Conservation (phyloP, 2,888 invertebrate species). For the Apotomis betuletana region DNA sequence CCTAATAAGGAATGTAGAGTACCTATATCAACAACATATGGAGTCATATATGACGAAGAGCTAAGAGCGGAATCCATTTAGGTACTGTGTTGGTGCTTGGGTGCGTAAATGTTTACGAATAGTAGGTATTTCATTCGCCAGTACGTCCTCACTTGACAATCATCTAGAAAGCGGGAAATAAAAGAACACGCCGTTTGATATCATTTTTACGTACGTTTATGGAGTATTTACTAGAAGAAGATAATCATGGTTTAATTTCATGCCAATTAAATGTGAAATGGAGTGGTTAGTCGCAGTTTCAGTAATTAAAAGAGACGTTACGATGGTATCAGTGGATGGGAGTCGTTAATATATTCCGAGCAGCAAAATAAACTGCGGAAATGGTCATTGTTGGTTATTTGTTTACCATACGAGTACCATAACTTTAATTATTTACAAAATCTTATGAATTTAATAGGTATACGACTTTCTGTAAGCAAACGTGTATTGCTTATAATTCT, state of each 20-base stretch:
- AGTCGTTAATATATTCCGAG: slow-evolving; percentile 11
- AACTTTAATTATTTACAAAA: too few relatives aligned
- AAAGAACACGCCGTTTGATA: not conserved
- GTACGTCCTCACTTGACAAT: not conserved
- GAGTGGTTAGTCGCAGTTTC: slow-evolving; percentile 16
- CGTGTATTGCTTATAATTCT: too few relatives aligned
- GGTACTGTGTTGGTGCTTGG: too few relatives aligned
- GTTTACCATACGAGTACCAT: too few relatives aligned
- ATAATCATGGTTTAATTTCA: slow-evolving; percentile 17
- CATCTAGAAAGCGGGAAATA: not conserved
- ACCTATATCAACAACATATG: too few relatives aligned
- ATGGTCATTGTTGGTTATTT: not conserved
- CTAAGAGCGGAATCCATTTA: too few relatives aligned
- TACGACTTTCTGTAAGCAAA: too few relatives aligned
- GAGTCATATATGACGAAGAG: too few relatives aligned
- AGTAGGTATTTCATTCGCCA: not conserved
- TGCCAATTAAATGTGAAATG: slow-evolving; percentile 27
- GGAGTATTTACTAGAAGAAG: not conserved
- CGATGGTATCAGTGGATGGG: slow-evolving; percentile 17
- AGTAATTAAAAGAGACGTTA: slow-evolving; percentile 9
- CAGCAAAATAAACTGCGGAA: slow-evolving; percentile 2
- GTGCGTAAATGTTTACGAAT: too few relatives aligned
- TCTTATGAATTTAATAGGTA: too few relatives aligned
- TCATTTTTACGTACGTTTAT: not conserved
- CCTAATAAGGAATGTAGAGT: too few relatives aligned